Evolutionary conservation across 2,888 invertebrate genomes (phyloP), one percentile per base, ranked within the genome.

Genomic region (Papilio demoleus): DNA sequence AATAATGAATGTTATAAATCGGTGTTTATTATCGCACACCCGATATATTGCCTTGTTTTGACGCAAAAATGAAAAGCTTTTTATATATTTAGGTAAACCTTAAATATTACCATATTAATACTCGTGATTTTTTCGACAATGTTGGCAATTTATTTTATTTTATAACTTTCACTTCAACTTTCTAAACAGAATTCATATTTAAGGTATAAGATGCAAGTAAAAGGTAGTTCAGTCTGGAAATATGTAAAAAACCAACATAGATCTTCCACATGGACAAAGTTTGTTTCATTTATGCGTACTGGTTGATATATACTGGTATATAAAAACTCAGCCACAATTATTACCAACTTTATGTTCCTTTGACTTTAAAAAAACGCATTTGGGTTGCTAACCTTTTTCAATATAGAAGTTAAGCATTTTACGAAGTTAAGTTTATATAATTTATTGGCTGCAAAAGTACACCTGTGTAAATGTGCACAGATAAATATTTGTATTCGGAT

Each of bases 31-130:
- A 63, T 50, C 34, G 24, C 50, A 11, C 17, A 47, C 22, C 22
- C 36, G 36, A 50, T 63, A 63, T 63, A 63, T 63, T 47, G 63
- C 36, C 12, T 63, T 63, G 50, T 63, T 63, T 63, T 36, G 47
- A 50, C 36, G 22, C 34, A 19, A 50, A 19, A n/a, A 58, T 22
- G 53, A 31, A 31, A 17, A 17, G 8, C 3, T 56, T 31, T 56
- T 53, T 12, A n/a, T 31, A 8, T n/a, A 45, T 3, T 19, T 9
- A 31, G 8, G 31, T 56, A 31, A n/a, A 56, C n/a, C 11, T 56
- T 56, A 56, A 56, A n/a, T 17, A 3, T 56, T 24, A n/a, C n/a
- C n/a, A n/a, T n/a, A 53, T 31, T 53, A 31, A 53, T 53, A 31
- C 31, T 2, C 9, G 24, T 31, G 6, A 50, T 50, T 50, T 53